Evolutionary conservation across 2,113 vertebrate species (phyloP), one percentile per base, ranked within the genome.

Genomic region (Rhombomys opimus): DNA sequence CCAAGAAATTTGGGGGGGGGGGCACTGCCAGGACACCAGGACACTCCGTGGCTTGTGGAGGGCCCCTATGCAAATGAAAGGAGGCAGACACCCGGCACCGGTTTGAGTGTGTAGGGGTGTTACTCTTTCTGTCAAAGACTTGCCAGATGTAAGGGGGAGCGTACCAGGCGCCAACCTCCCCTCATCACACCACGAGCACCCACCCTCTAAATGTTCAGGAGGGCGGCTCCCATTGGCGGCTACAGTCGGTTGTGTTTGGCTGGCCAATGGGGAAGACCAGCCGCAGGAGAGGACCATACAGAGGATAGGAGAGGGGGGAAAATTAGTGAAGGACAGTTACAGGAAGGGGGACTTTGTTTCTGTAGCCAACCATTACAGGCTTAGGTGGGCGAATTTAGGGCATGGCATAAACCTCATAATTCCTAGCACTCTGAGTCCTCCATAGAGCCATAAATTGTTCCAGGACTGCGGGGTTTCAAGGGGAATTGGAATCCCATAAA

Each of bases 141-240:
- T 96, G 84, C 92, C 95, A 95, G 94, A 96, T 96, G 94, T 93
- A 78, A 38, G 89, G 92, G 88, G 90, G 89, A 17, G 86, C 94
- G 96, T 98, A 92, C 96, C 97, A 96, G 96, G 97, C 95, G 65
- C 96, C 96, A 95, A 89, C 93, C 96, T 97, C 57, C 95, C 87
- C 90, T 92, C 70, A 96, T 96, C 97, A 98, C 97, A 97, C 95
- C 96, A 97, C 65, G 72, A 96, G 95, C 95, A 96, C 97, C 95
- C 97, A 97, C 97, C 97, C 97, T 94, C 96, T 76, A 87, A 96
- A 96, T 97, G 96, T 97, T 96, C 97, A 96, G 96, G 95, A 98
- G 95, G 94, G 85, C 5, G 14, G 72, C 57, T 96, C 89, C 93
- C 92, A 98, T 98, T 98, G 97, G 97, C 90, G 97, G 86, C 77